phyloP scores from a whole-genome alignment of 2,113 vertebrate species.

The Menidia beryllina region DNA sequence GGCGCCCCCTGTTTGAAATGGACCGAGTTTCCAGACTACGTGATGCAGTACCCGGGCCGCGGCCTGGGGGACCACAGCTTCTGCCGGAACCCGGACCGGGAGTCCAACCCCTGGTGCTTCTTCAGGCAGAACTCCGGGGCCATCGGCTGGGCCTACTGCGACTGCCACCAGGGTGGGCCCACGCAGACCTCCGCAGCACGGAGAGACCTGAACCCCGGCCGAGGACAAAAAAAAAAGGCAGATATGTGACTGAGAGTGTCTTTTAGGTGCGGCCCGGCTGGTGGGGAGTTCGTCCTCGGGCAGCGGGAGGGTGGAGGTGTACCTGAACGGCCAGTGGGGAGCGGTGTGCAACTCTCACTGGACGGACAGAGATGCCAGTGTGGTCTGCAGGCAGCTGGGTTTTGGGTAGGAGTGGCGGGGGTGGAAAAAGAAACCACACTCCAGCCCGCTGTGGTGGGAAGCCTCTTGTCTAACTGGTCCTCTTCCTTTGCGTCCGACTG shows the following conservation, averaged over 20 bases:
- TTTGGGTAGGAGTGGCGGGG: slow-evolving; percentile 84
- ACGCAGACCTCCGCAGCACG: accelerated
- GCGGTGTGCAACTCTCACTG: slow-evolving; percentile 88
- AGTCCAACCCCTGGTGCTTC: slow-evolving; percentile 90
- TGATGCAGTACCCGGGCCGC: slow-evolving; percentile 90
- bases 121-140: slow-evolving; percentile 88
- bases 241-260: background rate
- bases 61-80: slow-evolving; percentile 90
- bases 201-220: no score
- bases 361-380: slow-evolving; percentile 89
- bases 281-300: slow-evolving; percentile 76
- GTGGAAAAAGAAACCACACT: background rate
- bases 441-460: background rate
- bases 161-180: slow-evolving; percentile 89
- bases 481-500: background rate
- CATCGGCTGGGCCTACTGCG: slow-evolving; percentile 90
- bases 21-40: slow-evolving; percentile 91
- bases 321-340: slow-evolving; percentile 89
- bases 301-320: slow-evolving; percentile 85
- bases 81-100: slow-evolving; percentile 91
- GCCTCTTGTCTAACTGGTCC: background rate
- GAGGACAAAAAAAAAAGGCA: background rate
- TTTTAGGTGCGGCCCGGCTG: slow-evolving; percentile 84
- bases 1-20: slow-evolving; percentile 89
- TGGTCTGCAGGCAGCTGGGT: slow-evolving; percentile 90